Percentiles rank a stretch among this genome's conserved stretches.
Evolutionary conservation across 2,797 vertebrate genomes (phyloP).

Genomic region (Rhabdophis nuchalis): DNA sequence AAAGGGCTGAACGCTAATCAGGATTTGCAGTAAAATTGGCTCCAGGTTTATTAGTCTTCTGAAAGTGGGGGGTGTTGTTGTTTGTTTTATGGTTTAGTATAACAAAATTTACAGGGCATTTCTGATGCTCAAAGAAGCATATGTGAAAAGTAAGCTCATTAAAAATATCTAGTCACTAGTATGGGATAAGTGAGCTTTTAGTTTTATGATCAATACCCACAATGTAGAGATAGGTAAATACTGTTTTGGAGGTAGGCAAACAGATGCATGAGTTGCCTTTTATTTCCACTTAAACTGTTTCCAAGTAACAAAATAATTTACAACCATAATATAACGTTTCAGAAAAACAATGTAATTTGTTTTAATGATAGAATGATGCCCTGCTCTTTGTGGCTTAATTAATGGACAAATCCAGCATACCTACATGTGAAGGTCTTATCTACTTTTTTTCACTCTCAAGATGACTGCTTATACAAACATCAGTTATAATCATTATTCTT

Average conservation of each 20-base stretch:
- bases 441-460: background rate
- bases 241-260: background rate
- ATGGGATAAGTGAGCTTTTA: background rate
- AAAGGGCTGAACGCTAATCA: background rate
- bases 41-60: background rate
- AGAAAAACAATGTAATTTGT: background rate
- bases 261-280: background rate
- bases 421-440: background rate
- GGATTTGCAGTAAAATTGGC: background rate
- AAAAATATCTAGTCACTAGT: background rate
- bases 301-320: background rate
- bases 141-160: background rate
- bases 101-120: background rate
- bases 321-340: background rate
- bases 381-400: background rate
- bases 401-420: background rate
- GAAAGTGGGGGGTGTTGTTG: background rate
- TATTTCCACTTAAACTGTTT: background rate
- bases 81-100: background rate
- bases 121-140: background rate
- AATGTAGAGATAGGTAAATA: background rate
- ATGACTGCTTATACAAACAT: background rate
- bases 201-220: background rate
- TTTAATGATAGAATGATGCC: background rate
- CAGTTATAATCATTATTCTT: background rate